Percentiles rank a stretch among this genome's conserved stretches.
Evolutionary conservation across 2,888 invertebrate species (phyloP).

Genomic region (Stenchaetothrips biformis): DNA sequence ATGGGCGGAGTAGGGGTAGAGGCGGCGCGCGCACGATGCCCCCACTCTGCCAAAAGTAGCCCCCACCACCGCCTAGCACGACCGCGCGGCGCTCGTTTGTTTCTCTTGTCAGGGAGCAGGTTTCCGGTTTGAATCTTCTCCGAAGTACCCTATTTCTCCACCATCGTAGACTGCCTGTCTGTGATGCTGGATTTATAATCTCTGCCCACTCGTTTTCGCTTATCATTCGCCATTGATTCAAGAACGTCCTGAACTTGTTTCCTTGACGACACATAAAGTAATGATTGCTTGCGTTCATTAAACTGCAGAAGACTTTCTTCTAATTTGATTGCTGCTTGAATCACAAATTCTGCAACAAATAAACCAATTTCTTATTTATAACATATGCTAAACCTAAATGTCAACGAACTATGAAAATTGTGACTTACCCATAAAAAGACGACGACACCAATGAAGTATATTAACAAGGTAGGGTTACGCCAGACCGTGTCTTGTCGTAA

Average conservation of each 20-base stretch:
- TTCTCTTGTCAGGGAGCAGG: too few relatives aligned
- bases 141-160: too few relatives aligned
- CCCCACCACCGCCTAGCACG: too few relatives aligned
- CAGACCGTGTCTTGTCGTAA: too few relatives aligned
- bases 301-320: neutral
- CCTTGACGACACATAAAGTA: neutral
- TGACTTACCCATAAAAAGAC: neutral
- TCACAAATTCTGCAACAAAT: neutral
- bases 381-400: too few relatives aligned
- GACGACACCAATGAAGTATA: neutral
- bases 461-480: too few relatives aligned
- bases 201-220: neutral
- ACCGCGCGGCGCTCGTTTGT: too few relatives aligned
- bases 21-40: too few relatives aligned
- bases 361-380: neutral
- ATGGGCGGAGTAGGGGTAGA: too few relatives aligned
- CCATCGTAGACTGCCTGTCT: neutral
- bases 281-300: neutral
- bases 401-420: neutral
- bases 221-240: neutral
- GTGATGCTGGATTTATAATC: neutral
- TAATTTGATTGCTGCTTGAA: neutral
- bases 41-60: too few relatives aligned
- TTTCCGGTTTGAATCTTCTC: too few relatives aligned
- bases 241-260: neutral